A percentile compares a stretch with the other conserved stretches of the same genome.
phyloP scores from a whole-genome alignment of 2,113 vertebrate genomes.

The Lipotes vexillifer region DNA sequence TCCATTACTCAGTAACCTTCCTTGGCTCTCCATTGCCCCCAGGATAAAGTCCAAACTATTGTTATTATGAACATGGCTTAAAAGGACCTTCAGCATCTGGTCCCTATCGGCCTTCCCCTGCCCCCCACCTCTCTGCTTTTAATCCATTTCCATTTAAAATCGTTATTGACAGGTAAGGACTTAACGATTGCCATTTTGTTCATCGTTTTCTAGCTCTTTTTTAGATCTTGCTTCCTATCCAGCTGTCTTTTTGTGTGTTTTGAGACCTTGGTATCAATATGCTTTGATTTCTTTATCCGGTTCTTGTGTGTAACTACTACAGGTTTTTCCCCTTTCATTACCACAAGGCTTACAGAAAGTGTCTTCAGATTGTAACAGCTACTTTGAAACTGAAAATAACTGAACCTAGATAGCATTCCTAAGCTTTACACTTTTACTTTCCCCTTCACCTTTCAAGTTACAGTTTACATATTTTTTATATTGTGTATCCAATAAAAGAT shows the following conservation, averaged over 20 bases:
- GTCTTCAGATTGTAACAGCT: not conserved
- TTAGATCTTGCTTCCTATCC: not conserved
- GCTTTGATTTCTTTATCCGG: not conserved
- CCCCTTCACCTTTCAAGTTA: not conserved
- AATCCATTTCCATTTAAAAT: not conserved
- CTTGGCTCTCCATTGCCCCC: not conserved
- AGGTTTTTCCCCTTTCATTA: not conserved
- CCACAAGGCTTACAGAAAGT: not conserved
- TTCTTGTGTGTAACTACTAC: not conserved
- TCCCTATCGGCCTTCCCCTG: too few species aligned
- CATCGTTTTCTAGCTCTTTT: not conserved
- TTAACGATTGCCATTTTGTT: not conserved
- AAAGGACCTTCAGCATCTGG: not conserved
- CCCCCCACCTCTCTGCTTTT: not conserved
- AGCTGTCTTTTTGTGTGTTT: not conserved
- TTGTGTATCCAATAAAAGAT: not conserved
- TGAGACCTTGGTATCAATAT: not conserved
- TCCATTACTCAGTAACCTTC: not conserved
- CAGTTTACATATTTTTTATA: not conserved
- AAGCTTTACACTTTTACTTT: not conserved
- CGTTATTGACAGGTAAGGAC: not conserved
- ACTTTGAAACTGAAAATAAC: not conserved
- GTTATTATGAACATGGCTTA: not conserved
- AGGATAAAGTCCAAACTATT: not conserved
- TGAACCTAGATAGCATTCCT: not conserved